phyloP scores from a whole-genome alignment of 2,113 vertebrate genomes.

The Megaceryle torquata region DNA sequence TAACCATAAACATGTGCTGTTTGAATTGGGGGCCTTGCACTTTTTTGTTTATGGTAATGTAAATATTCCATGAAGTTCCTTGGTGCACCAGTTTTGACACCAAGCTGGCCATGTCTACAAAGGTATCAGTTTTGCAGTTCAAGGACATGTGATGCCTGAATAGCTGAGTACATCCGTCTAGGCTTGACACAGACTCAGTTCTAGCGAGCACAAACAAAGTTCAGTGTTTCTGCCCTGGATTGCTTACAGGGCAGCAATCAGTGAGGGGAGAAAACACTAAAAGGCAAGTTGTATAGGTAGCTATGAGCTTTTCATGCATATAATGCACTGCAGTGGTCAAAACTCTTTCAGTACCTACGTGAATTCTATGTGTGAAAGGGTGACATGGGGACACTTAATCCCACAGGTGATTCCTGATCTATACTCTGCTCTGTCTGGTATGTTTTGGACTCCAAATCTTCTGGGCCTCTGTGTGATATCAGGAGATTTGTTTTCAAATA shows the following conservation, averaged over 20 bases:
- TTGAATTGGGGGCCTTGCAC: background rate
- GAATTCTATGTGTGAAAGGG: background rate
- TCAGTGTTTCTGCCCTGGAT: background rate
- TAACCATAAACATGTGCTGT: background rate
- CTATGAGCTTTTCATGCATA: background rate
- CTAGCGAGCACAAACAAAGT: background rate
- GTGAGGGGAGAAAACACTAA: background rate
- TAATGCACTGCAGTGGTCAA: background rate
- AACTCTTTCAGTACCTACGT: background rate
- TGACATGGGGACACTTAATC: background rate
- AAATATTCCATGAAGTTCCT: background rate
- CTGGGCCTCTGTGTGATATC: background rate
- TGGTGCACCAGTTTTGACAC: background rate
- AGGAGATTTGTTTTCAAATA: background rate
- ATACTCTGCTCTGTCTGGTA: background rate
- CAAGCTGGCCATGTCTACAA: background rate
- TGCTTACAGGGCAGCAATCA: background rate
- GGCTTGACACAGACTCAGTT: background rate
- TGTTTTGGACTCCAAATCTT: background rate
- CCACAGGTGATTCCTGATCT: background rate
- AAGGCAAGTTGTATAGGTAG: background rate
- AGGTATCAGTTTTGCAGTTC: rapidly evolving
- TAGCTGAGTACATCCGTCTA: background rate
- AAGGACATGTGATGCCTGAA: background rate
- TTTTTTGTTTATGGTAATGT: background rate